Conservation (phyloP, 2,888 invertebrate species). For the Tethea ocularis region DNA sequence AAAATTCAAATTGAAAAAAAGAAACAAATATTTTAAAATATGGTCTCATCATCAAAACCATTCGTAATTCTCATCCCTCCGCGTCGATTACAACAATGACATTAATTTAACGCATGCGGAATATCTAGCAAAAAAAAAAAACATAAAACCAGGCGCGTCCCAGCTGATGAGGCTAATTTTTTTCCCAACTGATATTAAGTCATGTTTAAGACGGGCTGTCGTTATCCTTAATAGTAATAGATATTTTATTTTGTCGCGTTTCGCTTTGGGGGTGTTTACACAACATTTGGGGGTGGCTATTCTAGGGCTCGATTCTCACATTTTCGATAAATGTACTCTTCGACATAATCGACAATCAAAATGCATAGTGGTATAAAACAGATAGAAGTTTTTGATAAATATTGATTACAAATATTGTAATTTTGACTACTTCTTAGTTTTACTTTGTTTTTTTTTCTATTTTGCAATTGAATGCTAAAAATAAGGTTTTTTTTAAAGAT, state of each 20-base stretch:
- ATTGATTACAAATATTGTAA: too few species aligned
- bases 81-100: slow-evolving; percentile 35
- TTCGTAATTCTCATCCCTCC: slow-evolving; percentile 39
- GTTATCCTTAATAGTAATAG: slow-evolving; percentile 84
- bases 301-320: slow-evolving; percentile 15
- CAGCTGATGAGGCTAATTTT: slow-evolving; percentile 79
- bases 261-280: slow-evolving; percentile 75
- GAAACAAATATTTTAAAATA: slow-evolving; percentile 19
- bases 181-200: slow-evolving; percentile 83
- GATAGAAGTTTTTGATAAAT: too few species aligned
- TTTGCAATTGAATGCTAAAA: too few species aligned
- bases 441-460: too few species aligned
- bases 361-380: too few species aligned
- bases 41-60: slow-evolving; percentile 47
- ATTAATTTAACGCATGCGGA: slow-evolving; percentile 37
- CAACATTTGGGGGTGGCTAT: slow-evolving; percentile 61
- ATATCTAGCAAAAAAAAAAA: slow-evolving; percentile 27
- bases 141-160: slow-evolving; percentile 37
- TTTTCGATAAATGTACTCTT: background rate
- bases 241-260: slow-evolving; percentile 83
- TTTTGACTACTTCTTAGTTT: too few species aligned
- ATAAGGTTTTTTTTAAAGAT: too few species aligned
- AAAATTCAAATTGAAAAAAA: slow-evolving; percentile 7
- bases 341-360: too few species aligned
- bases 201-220: slow-evolving; percentile 83